Percentiles rank a stretch among this genome's conserved stretches.
Conservation (phyloP, 2,888 invertebrate genomes). For the Latrodectus elegans region DNA sequence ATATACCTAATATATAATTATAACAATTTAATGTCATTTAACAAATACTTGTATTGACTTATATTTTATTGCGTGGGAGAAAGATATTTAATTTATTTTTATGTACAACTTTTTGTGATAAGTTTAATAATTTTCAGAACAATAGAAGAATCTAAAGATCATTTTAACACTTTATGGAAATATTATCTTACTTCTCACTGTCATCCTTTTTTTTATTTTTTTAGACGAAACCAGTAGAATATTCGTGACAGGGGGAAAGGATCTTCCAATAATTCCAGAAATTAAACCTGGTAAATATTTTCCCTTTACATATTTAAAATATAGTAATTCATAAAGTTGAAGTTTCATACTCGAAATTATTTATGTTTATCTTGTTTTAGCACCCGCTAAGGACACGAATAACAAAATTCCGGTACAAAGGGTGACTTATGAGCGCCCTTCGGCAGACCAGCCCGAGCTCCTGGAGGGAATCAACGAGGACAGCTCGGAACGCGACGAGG, state of each 20-base stretch:
- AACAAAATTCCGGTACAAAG: not conserved
- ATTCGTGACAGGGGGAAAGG: conserved; percentile 11
- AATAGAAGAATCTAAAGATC: no score
- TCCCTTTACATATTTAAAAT: no score
- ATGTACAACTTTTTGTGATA: no score
- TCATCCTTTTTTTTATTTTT: not conserved
- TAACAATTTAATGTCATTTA: no score
- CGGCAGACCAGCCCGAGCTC: conserved; percentile 48
- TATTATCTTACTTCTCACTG: no score
- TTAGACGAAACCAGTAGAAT: conserved; percentile 39
- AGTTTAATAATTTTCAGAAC: no score
- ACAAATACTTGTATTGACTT: no score
- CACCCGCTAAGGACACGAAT: not conserved
- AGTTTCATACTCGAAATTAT: not conserved
- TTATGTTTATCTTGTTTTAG: no score
- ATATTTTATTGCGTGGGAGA: no score
- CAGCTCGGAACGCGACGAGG: conserved; percentile 27
- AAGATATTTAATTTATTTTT: no score
- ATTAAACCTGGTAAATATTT: not conserved
- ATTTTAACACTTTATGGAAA: no score
- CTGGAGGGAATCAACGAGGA: conserved; percentile 34
- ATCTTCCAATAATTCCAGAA: not conserved
- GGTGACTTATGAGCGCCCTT: conserved; percentile 19
- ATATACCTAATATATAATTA: no score
- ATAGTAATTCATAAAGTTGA: not conserved